phyloP scores from a whole-genome alignment of 2,888 invertebrate genomes.

The Vandiemenella viatica region DNA sequence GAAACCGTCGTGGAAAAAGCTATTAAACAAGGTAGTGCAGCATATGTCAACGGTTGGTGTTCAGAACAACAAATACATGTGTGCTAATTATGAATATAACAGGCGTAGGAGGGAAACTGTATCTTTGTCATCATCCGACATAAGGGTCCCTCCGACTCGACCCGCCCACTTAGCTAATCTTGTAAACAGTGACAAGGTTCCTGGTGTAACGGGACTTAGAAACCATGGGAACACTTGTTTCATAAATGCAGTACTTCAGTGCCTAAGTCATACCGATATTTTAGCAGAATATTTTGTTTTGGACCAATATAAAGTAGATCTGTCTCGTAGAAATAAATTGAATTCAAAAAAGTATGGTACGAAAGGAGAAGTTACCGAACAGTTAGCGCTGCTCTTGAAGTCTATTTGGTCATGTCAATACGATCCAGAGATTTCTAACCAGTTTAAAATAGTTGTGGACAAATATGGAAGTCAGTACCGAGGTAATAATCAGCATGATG shows the following conservation, averaged over 20 bases:
- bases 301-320: slow-evolving; percentile 81
- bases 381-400: slow-evolving; percentile 74
- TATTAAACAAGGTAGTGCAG: slow-evolving; percentile 65
- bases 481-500: slow-evolving; percentile 89
- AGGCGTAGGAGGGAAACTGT: slow-evolving; percentile 21
- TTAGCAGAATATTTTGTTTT: slow-evolving; percentile 92
- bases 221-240: slow-evolving; percentile 98
- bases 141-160: slow-evolving; percentile 29
- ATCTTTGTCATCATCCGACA: slow-evolving; percentile 29
- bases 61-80: slow-evolving; percentile 16
- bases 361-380: slow-evolving; percentile 87
- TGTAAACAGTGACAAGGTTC: slow-evolving; percentile 50
- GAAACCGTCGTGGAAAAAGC: slow-evolving; percentile 66
- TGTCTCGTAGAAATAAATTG: slow-evolving; percentile 69
- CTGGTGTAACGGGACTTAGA: slow-evolving; percentile 79
- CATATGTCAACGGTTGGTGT: slow-evolving; percentile 60
- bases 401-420: slow-evolving; percentile 88
- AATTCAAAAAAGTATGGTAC: slow-evolving; percentile 88
- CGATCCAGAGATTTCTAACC: slow-evolving; percentile 72
- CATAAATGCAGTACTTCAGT: slow-evolving; percentile 93
- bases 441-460: slow-evolving; percentile 75
- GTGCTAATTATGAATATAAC: slow-evolving; percentile 9
- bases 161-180: slow-evolving; percentile 30
- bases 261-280: slow-evolving; percentile 88
- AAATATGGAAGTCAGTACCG: slow-evolving; percentile 83